phyloP scores from a whole-genome alignment of 2,797 vertebrate genomes.

The Falco biarmicus region DNA sequence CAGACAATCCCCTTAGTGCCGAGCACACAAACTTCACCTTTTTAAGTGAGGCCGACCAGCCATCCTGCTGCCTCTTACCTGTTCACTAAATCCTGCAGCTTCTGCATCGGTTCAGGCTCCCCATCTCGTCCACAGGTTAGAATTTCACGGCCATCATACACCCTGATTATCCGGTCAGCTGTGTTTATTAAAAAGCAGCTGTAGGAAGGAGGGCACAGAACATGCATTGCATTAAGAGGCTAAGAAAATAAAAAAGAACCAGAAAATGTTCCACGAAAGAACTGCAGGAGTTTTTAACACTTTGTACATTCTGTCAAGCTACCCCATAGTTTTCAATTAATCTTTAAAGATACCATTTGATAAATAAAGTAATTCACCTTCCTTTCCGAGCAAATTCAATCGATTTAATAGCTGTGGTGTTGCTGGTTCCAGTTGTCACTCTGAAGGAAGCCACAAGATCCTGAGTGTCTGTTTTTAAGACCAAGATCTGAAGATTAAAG shows the following conservation, averaged over 20 bases:
- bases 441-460: constrained; percentile 96
- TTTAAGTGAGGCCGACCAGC: background rate
- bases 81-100: constrained; percentile 96
- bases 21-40: background rate
- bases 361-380: constrained; percentile 81
- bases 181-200: constrained; percentile 99
- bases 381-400: constrained; percentile 98
- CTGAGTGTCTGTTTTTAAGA: constrained; percentile 94
- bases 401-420: constrained; percentile 98
- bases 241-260: background rate
- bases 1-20: background rate
- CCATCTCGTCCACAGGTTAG: constrained; percentile 94
- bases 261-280: background rate
- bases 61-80: constrained; percentile 76
- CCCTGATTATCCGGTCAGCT: constrained; percentile 94
- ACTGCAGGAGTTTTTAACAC: rapidly evolving
- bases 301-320: background rate
- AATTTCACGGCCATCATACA: constrained; percentile 96
- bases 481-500: constrained; percentile 87
- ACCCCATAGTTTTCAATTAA: background rate
- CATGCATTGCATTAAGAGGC: background rate
- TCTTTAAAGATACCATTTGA: background rate
- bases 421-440: constrained; percentile 99
- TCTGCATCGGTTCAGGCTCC: constrained; percentile 98
- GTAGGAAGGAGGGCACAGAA: background rate